These are phyloP conservation scores for Macaria liturata DNA, from an alignment of 2,888 invertebrate genomes.

Conservation along the genomic window DNA sequence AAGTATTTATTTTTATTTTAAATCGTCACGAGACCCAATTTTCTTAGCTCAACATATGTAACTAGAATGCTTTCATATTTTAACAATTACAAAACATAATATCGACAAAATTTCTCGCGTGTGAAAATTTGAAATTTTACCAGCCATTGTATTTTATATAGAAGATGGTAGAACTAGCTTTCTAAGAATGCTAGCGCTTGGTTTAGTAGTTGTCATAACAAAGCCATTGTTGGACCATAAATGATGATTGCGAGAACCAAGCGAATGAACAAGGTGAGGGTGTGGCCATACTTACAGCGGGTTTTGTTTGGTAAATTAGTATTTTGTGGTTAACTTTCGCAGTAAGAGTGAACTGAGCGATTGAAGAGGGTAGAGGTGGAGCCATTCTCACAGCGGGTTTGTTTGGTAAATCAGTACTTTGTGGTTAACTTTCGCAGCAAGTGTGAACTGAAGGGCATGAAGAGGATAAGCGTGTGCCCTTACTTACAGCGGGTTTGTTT, in stretches of 20 bases:
- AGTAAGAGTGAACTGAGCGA: conserved; percentile 4
- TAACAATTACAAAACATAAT: neutral
- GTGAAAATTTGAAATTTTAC: conserved; percentile 35
- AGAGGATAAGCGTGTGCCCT: conserved; percentile 1
- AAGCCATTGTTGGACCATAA: conserved; percentile 40
- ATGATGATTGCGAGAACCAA: conserved; percentile 31
- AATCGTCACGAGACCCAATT: too few relatives aligned
- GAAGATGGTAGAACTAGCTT: conserved; percentile 23
- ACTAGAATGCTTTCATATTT: too few relatives aligned
- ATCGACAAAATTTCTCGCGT: conserved; percentile 21
- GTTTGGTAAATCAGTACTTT: neutral
- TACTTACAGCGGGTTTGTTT: conserved; percentile 10
- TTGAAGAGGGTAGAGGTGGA: conserved; percentile 5
- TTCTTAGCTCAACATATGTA: too few relatives aligned
- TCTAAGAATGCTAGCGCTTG: conserved; percentile 28
- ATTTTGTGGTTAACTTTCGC: neutral
- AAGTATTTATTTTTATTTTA: too few relatives aligned
- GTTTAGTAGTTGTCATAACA: conserved; percentile 36
- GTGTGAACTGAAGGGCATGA: neutral
- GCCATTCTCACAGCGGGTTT: conserved; percentile 8
- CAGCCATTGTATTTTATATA: conserved; percentile 18
- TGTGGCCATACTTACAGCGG: conserved; percentile 11
- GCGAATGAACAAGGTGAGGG: conserved; percentile 7
- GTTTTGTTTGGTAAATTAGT: neutral
- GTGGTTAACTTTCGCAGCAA: neutral